Conservation (phyloP, 2,113 vertebrate genomes). For the Hypanus sabinus region DNA sequence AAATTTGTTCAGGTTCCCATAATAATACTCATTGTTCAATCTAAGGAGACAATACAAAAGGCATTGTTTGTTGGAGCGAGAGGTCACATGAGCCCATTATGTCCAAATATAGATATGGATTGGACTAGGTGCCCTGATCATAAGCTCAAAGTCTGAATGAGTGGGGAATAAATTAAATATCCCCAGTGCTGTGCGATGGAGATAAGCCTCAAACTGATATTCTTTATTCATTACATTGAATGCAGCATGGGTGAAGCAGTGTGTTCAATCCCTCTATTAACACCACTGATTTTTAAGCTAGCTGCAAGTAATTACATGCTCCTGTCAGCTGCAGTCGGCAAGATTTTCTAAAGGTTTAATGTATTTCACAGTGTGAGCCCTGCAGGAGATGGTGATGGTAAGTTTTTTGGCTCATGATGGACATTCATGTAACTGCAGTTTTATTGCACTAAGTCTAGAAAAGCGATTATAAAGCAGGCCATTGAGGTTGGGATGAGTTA, state of each 20-base stretch:
- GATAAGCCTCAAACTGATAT: conserved; percentile 16
- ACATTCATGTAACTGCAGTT: not conserved
- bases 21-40: not conserved
- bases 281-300: not conserved
- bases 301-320: conserved; percentile 33
- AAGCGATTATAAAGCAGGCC: not conserved
- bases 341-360: conserved; percentile 32
- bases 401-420: not conserved
- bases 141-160: conserved; percentile 29
- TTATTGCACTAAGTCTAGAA: not conserved
- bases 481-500: not conserved
- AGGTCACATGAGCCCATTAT: not conserved
- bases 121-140: not conserved
- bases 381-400: conserved; percentile 13
- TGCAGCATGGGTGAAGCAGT: conserved; percentile 15
- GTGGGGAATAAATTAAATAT: conserved; percentile 23
- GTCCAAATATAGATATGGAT: not conserved
- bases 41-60: not conserved
- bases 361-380: not conserved
- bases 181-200: not conserved
- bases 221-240: conserved; percentile 35
- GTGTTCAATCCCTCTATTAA: conserved; percentile 24
- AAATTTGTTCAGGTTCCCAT: not conserved
- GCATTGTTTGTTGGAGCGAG: not conserved
- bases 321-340: not conserved